phyloP scores from a whole-genome alignment of 92 coral and sea anemone genomes.

The Blastomussa wellsi region DNA sequence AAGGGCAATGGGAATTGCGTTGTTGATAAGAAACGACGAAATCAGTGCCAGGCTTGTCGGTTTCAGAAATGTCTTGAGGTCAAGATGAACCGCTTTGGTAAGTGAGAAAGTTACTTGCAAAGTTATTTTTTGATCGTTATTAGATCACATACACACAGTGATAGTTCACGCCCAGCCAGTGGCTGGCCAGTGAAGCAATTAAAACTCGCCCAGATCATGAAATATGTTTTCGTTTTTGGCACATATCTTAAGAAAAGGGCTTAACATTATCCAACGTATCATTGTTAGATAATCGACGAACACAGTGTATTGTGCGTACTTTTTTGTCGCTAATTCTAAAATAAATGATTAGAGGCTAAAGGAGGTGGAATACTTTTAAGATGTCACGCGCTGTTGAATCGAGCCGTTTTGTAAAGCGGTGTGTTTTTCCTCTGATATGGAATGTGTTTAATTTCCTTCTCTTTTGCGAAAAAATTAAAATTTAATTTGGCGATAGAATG shows the following conservation, averaged over 20 bases:
- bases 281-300: conserved; percentile 39
- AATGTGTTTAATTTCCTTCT: conserved; percentile 21
- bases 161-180: not conserved
- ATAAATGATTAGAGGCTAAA: not conserved
- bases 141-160: not conserved
- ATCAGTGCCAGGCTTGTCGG: conserved; percentile 99
- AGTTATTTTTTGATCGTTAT: conserved; percentile 34
- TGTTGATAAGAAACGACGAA: conserved; percentile 94
- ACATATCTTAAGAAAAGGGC: conserved; percentile 45
- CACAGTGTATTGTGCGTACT: conserved; percentile 4
- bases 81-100: conserved; percentile 98
- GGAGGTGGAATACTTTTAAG: conserved; percentile 25
- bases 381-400: conserved; percentile 1
- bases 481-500: conserved; percentile 71
- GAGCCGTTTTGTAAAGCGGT: not conserved
- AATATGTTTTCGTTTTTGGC: conserved; percentile 47
- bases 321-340: conserved; percentile 14
- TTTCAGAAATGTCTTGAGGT: conserved; percentile 97
- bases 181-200: conserved; percentile 29
- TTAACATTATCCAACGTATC: conserved; percentile 29
- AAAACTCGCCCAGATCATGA: conserved; percentile 32
- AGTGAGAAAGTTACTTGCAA: conserved; percentile 53
- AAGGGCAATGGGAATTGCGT: conserved; percentile 94
- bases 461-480: conserved; percentile 55
- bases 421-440: conserved; percentile 13